Percentiles rank a stretch among this genome's conserved stretches.
phyloP scores from a whole-genome alignment of 2,797 vertebrate genomes.

The Platyrinchus mystaceus region DNA sequence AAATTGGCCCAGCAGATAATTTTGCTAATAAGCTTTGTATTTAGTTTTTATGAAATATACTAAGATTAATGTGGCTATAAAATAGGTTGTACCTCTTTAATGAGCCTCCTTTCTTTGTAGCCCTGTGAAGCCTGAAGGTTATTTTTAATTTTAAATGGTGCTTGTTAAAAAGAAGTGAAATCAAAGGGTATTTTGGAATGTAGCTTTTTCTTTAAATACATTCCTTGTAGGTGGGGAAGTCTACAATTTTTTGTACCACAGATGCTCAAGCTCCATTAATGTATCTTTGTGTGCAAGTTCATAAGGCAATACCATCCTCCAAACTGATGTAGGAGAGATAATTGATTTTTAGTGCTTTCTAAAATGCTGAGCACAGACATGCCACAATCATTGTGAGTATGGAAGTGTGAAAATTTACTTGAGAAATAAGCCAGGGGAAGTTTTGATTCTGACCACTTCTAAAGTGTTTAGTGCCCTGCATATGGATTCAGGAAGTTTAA shows the following conservation, averaged over 20 bases:
- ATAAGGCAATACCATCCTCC: neutral
- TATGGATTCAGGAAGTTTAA: neutral
- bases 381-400: neutral
- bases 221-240: conserved; percentile 13
- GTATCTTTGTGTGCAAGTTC: neutral
- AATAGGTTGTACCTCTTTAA: conserved; percentile 6
- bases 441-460: neutral
- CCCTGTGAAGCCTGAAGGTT: conserved; percentile 3
- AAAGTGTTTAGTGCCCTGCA: neutral
- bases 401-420: neutral
- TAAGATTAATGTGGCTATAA: neutral
- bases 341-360: neutral
- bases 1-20: neutral
- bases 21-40: neutral
- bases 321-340: neutral
- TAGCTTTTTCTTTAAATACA: conserved; percentile 34
- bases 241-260: neutral
- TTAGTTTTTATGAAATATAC: neutral
- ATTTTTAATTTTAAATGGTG: conserved; percentile 45
- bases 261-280: neutral
- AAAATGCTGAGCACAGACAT: neutral
- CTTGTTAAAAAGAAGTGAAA: conserved; percentile 46
- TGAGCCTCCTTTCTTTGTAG: neutral
- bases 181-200: conserved; percentile 26
- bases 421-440: neutral